Conservation (phyloP, 2,113 vertebrate genomes). For the Parus major region DNA sequence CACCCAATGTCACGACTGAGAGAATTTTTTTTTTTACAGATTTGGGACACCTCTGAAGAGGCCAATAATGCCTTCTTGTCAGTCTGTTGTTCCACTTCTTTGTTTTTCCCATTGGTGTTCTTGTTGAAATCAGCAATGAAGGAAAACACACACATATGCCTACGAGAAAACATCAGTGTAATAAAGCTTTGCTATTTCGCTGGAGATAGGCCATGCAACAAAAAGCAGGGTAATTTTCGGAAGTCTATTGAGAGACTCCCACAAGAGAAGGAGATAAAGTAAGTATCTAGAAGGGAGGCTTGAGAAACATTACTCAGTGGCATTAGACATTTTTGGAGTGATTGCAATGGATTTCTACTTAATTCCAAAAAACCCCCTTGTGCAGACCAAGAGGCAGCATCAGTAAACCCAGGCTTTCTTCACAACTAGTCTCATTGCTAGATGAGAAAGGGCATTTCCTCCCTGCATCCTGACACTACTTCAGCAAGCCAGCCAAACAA, state of each 20-base stretch:
- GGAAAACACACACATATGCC: neutral
- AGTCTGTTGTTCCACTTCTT: neutral
- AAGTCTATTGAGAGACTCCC: neutral
- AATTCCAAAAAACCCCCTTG: neutral
- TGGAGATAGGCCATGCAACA: neutral
- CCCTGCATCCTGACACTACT: neutral
- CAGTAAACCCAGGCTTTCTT: neutral
- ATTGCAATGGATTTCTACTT: neutral
- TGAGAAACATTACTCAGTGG: neutral
- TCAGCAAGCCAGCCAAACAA: neutral
- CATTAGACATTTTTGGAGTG: neutral
- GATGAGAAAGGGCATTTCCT: neutral
- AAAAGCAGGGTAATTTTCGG: neutral
- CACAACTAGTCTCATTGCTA: neutral
- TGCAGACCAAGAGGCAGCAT: neutral
- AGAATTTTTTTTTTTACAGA: neutral
- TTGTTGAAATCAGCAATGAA: neutral
- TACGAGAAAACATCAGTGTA: neutral
- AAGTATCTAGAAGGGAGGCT: neutral
- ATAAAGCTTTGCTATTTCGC: neutral
- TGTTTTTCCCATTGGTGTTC: neutral
- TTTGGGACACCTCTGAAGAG: neutral
- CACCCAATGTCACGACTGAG: fast-evolving
- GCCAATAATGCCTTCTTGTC: neutral
- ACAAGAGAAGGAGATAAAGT: neutral